Conservation (phyloP, 2,888 invertebrate genomes). For the Acronicta alni region DNA sequence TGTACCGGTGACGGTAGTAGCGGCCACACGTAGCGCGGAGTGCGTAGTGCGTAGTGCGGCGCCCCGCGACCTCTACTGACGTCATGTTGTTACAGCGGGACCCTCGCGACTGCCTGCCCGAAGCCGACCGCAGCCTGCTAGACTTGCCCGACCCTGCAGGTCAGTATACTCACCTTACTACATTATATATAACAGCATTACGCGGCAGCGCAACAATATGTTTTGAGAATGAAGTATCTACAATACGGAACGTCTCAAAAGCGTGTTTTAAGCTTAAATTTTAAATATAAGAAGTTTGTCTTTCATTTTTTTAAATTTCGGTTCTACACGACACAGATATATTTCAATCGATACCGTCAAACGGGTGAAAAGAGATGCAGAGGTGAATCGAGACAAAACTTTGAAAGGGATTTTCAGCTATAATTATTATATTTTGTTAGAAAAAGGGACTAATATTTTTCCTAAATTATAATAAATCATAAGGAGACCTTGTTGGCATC, state of each 20-base stretch:
- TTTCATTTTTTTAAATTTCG: too few relatives aligned
- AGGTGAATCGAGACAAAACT: too few relatives aligned
- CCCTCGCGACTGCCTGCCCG: conserved; percentile 78
- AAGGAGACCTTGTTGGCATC: too few relatives aligned
- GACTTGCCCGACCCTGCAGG: conserved; percentile 81
- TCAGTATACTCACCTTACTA: conserved; percentile 54
- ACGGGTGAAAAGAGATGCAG: too few relatives aligned
- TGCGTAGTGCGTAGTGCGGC: conserved; percentile 46
- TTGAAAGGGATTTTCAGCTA: too few relatives aligned
- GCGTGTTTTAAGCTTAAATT: background rate
- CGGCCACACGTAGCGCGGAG: conserved; percentile 38
- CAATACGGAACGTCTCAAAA: background rate
- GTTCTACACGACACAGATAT: too few relatives aligned
- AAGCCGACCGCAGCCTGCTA: conserved; percentile 79
- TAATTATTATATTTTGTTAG: too few relatives aligned
- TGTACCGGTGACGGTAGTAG: conserved; percentile 30
- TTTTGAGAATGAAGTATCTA: background rate
- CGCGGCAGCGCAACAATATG: background rate
- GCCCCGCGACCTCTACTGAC: conserved; percentile 42
- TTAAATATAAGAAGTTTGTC: too few relatives aligned
- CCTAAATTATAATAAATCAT: too few relatives aligned
- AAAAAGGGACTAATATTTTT: too few relatives aligned
- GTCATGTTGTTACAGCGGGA: conserved; percentile 72
- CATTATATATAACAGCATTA: background rate
- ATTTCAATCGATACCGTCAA: too few relatives aligned